Percentiles rank a stretch among this genome's conserved stretches.
Conservation (phyloP, 2,113 vertebrate genomes). For the Rhea americana region DNA sequence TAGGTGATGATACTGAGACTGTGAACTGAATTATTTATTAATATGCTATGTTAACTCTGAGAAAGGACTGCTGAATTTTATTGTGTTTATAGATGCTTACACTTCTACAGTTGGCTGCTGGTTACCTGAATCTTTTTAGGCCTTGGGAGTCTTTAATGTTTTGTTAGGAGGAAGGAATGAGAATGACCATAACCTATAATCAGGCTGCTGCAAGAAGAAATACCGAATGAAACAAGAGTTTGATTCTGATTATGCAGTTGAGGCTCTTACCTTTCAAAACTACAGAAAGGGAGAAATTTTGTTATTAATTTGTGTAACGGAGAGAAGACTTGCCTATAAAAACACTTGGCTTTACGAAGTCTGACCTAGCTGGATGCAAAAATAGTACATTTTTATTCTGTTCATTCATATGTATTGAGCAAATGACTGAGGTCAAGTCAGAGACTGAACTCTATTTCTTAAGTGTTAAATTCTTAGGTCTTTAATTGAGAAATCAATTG, state of each 20-base stretch:
- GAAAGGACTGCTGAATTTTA: neutral
- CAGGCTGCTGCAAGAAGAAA: neutral
- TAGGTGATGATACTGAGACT: neutral
- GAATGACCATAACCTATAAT: neutral
- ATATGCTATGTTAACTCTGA: neutral
- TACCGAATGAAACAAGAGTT: neutral
- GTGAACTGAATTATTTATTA: neutral
- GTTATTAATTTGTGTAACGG: neutral
- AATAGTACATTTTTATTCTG: neutral
- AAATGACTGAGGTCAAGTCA: neutral
- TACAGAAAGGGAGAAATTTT: neutral
- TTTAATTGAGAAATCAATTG: neutral
- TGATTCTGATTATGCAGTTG: neutral
- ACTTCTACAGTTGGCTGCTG: neutral
- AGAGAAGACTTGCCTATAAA: neutral
- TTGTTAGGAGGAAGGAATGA: neutral
- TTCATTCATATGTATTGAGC: neutral
- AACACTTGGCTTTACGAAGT: neutral
- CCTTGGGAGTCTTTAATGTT: neutral
- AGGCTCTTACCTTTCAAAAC: neutral
- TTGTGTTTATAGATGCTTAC: neutral
- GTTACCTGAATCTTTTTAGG: neutral
- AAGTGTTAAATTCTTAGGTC: neutral
- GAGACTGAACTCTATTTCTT: neutral
- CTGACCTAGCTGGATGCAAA: neutral